Percentiles rank a stretch among this genome's conserved stretches.
These are phyloP conservation scores for Hybos culiciformis DNA, from an alignment of 2,888 invertebrate species.

Conservation along the genomic window DNA sequence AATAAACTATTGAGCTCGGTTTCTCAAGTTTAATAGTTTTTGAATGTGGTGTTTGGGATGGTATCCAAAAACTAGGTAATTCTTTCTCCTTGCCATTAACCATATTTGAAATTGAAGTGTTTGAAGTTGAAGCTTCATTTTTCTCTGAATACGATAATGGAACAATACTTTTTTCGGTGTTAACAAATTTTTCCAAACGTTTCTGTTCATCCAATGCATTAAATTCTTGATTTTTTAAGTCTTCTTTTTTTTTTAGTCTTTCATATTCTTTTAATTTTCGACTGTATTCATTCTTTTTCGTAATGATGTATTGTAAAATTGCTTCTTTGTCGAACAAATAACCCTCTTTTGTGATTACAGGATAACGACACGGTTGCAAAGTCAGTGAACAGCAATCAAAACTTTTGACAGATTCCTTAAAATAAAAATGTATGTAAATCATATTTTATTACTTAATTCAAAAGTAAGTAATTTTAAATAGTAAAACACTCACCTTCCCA, in stretches of 20 bases:
- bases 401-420: constrained; percentile 51
- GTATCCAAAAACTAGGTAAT: constrained; percentile 94
- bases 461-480: too few relatives aligned
- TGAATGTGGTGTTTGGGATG: constrained; percentile 81
- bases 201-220: constrained; percentile 60
- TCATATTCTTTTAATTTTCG: constrained; percentile 86
- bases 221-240: constrained; percentile 28
- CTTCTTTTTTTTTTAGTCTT: constrained; percentile 64
- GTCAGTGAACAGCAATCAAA: constrained; percentile 97
- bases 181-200: constrained; percentile 64
- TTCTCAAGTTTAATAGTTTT: constrained; percentile 55
- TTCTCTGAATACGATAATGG: constrained; percentile 29
- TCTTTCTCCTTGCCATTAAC: constrained; percentile 61
- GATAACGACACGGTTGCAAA: constrained; percentile 88
- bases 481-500: constrained; percentile 38
- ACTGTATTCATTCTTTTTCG: constrained; percentile 84
- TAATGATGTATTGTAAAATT: constrained; percentile 84
- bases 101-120: constrained; percentile 61
- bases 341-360: constrained; percentile 83
- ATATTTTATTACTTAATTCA: too few relatives aligned
- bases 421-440: too few relatives aligned
- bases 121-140: constrained; percentile 11
- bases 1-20: constrained; percentile 50
- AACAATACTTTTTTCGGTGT: constrained; percentile 66
- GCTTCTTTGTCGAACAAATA: constrained; percentile 95